These are phyloP conservation scores for Mythimna pallens DNA, from an alignment of 2,888 invertebrate species.

Conservation along the genomic window DNA sequence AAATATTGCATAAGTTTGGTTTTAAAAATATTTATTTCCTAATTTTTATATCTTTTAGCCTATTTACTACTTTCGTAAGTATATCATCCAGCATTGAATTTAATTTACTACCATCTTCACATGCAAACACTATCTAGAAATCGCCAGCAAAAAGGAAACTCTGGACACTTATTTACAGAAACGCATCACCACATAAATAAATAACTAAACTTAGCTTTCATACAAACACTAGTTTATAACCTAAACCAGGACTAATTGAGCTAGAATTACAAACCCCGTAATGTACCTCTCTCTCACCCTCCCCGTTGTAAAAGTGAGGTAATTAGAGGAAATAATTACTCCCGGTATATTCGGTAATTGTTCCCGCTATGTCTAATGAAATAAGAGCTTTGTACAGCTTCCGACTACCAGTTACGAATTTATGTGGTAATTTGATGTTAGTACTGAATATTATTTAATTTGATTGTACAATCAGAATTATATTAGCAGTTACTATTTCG, in stretches of 20 bases:
- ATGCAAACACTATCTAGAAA: too few species aligned
- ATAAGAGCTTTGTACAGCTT: slow-evolving; percentile 40
- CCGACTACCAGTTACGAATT: slow-evolving; percentile 9
- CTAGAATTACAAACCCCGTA: slow-evolving; percentile 52
- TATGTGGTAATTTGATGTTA: slow-evolving; percentile 30
- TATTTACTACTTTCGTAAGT: too few species aligned
- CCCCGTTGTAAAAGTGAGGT: slow-evolving; percentile 35
- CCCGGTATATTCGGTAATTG: slow-evolving; percentile 53
- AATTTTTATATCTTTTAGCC: too few species aligned
- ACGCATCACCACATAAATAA: slow-evolving; percentile 42
- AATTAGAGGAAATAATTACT: slow-evolving; percentile 55
- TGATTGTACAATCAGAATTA: slow-evolving; percentile 27
- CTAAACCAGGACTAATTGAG: slow-evolving; percentile 38
- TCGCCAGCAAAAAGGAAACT: too few species aligned
- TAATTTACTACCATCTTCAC: too few species aligned
- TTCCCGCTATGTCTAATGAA: slow-evolving; percentile 41
- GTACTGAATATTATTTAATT: slow-evolving; percentile 34
- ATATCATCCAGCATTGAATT: too few species aligned
- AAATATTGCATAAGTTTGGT: too few species aligned
- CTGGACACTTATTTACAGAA: neutral
- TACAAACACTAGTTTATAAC: slow-evolving; percentile 31
- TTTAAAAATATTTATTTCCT: too few species aligned
- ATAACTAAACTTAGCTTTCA: slow-evolving; percentile 21
- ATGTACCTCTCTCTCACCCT: slow-evolving; percentile 13
- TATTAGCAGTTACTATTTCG: slow-evolving; percentile 7